Conservation (phyloP, 2,113 vertebrate species). For the Gallinago media region DNA sequence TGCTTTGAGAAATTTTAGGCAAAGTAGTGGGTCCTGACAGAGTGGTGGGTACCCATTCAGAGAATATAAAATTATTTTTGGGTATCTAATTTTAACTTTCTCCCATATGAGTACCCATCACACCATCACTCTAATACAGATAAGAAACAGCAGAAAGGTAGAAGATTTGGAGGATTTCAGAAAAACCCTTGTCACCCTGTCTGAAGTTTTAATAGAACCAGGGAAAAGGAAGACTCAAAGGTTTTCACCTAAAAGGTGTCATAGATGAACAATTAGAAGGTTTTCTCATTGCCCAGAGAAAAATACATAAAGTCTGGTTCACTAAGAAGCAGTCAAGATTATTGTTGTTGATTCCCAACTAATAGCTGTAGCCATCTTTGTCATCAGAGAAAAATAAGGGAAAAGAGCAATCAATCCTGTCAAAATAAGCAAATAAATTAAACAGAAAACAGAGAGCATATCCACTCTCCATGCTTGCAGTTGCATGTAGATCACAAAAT, state of each 20-base stretch:
- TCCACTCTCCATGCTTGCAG: neutral
- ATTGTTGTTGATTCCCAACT: neutral
- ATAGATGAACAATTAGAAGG: neutral
- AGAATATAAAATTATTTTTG: slow-evolving; percentile 39
- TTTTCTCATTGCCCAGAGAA: neutral
- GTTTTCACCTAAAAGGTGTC: neutral
- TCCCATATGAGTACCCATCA: slow-evolving; percentile 7
- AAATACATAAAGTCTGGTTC: neutral
- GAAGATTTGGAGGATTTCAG: neutral
- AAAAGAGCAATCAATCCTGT: neutral
- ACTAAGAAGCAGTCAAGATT: neutral
- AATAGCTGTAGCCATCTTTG: neutral
- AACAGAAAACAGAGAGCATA: neutral
- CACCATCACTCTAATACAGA: neutral
- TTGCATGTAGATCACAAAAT: neutral
- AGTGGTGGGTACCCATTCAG: slow-evolving; percentile 2
- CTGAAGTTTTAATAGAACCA: neutral
- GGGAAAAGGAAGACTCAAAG: neutral
- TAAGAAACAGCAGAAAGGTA: neutral
- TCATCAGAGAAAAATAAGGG: neutral
- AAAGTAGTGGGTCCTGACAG: neutral
- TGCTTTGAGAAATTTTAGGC: neutral
- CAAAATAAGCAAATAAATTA: neutral
- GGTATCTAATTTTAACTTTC: slow-evolving; percentile 44
- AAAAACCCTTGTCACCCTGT: neutral